These are phyloP conservation scores for Podarcis cretensis DNA, from an alignment of 2,113 vertebrate species.

Conservation along the genomic window DNA sequence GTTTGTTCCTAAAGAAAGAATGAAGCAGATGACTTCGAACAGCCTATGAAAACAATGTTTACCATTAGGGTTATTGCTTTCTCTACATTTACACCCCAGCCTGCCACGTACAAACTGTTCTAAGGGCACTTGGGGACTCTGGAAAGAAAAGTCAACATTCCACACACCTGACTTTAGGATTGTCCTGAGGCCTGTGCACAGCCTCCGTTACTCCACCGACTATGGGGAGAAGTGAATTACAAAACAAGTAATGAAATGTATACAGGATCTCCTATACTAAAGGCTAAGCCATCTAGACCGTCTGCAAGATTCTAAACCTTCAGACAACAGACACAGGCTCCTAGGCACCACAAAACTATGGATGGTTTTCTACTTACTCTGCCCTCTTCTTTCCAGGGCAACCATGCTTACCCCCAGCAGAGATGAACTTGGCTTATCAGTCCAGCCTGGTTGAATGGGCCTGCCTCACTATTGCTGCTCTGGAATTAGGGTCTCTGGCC, in stretches of 20 bases:
- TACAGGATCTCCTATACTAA: background rate
- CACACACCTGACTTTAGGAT: background rate
- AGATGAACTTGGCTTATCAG: too few relatives aligned
- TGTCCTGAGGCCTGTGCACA: background rate
- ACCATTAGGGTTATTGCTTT: background rate
- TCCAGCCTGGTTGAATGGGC: too few relatives aligned
- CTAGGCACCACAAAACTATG: background rate
- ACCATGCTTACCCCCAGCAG: too few relatives aligned
- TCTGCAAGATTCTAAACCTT: background rate
- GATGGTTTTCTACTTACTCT: too few relatives aligned
- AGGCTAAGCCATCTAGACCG: background rate
- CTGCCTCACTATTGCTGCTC: too few relatives aligned
- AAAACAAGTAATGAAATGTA: background rate
- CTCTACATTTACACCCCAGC: background rate
- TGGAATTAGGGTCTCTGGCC: too few relatives aligned
- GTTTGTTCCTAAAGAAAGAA: background rate
- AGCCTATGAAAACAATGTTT: background rate
- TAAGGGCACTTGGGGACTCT: background rate
- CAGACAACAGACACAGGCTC: background rate
- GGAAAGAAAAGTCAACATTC: conserved; percentile 11
- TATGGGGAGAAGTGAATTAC: background rate
- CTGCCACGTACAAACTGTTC: conserved; percentile 23
- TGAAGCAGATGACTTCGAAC: background rate
- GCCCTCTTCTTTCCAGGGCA: too few relatives aligned
- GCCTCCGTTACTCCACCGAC: background rate